These are phyloP conservation scores for Limanda limanda DNA, from an alignment of 2,113 vertebrate species.

Conservation along the genomic window DNA sequence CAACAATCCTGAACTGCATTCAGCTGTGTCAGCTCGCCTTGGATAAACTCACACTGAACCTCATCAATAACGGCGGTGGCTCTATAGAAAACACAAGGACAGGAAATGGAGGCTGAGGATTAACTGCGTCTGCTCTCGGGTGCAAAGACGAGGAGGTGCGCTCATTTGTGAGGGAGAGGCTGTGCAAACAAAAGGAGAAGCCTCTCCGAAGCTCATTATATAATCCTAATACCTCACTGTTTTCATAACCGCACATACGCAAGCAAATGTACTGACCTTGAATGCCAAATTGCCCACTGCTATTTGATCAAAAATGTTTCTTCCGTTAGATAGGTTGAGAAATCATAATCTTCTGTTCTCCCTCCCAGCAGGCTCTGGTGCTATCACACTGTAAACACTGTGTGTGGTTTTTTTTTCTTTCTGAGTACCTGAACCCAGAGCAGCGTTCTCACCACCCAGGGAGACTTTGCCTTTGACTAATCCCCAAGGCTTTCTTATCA, in stretches of 20 bases:
- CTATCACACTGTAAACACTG: conserved; percentile 60
- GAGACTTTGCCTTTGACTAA: conserved; percentile 70
- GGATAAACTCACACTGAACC: conserved; percentile 52
- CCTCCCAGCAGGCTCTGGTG: conserved; percentile 50
- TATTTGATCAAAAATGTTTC: conserved; percentile 56
- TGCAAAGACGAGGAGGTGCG: conserved; percentile 40
- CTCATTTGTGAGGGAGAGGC: conserved; percentile 50
- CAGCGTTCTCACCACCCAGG: conserved; percentile 55
- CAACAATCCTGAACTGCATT: conserved; percentile 57
- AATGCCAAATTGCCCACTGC: conserved; percentile 40
- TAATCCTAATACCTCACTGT: conserved; percentile 36
- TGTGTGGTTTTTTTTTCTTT: conserved; percentile 65
- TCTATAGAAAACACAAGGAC: conserved; percentile 45
- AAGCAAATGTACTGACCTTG: conserved; percentile 59
- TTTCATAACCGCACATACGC: conserved; percentile 22
- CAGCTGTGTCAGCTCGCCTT: conserved; percentile 42
- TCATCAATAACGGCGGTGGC: conserved; percentile 46
- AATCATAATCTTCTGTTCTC: conserved; percentile 59
- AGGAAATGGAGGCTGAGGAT: conserved; percentile 25
- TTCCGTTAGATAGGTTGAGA: conserved; percentile 56
- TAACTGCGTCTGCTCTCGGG: conserved; percentile 44
- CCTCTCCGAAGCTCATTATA: conserved; percentile 39
- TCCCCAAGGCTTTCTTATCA: conserved; percentile 73
- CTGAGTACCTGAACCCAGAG: conserved; percentile 62
- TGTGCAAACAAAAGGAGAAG: conserved; percentile 39